A percentile compares a stretch with the other conserved stretches of the same genome.
phyloP scores from a whole-genome alignment of 2,113 vertebrate genomes.

The Axis porcinus region DNA sequence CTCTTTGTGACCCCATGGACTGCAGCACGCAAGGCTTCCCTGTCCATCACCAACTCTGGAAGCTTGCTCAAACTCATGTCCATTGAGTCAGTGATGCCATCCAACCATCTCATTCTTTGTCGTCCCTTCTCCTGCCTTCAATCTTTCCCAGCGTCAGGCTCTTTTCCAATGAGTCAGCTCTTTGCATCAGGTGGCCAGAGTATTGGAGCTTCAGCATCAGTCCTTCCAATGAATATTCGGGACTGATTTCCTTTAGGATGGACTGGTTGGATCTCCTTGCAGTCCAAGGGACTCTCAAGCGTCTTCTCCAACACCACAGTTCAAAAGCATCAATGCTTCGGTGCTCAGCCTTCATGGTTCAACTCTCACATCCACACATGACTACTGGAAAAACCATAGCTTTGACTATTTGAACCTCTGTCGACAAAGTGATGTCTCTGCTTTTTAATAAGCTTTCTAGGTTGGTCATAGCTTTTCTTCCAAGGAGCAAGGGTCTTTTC shows the following conservation, averaged over 20 bases:
- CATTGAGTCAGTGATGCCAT: neutral
- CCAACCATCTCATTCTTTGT: neutral
- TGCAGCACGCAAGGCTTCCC: neutral
- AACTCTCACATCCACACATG: neutral
- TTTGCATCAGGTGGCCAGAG: neutral
- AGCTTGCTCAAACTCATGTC: neutral
- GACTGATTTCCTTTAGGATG: neutral
- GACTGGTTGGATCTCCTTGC: neutral
- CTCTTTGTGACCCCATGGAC: neutral
- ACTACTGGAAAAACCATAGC: neutral
- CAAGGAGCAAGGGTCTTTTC: neutral
- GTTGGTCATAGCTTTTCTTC: neutral
- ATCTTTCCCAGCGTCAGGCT: neutral
- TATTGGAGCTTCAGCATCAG: neutral
- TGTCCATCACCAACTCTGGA: neutral
- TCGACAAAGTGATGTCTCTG: neutral
- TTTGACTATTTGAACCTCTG: neutral
- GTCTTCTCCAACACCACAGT: neutral
- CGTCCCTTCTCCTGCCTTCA: neutral
- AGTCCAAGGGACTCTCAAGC: neutral
- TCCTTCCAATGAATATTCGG: neutral
- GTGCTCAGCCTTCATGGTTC: neutral
- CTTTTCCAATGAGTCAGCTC: neutral
- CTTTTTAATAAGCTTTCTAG: neutral
- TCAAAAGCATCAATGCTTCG: neutral